Percentiles rank a stretch among this genome's conserved stretches.
These are phyloP conservation scores for Magallana gigas DNA, from an alignment of 1,140 invertebrate genomes.

Conservation along the genomic window DNA sequence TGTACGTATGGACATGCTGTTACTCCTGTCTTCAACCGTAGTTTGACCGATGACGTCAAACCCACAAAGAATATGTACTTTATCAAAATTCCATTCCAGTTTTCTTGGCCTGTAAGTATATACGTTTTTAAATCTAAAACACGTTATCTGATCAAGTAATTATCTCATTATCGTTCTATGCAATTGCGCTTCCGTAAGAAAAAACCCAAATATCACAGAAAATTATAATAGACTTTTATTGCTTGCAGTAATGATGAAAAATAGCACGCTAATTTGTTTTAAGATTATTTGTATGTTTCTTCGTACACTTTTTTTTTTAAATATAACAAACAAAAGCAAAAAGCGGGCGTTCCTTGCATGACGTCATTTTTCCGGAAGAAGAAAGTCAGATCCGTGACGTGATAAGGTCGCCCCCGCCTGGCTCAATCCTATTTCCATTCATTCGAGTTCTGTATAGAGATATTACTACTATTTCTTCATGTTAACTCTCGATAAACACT, in stretches of 20 bases:
- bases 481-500: conserved; percentile 28
- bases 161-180: too few species aligned
- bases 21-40: conserved; percentile 59
- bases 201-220: too few species aligned
- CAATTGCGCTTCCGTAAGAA: too few species aligned
- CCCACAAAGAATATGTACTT: conserved; percentile 38
- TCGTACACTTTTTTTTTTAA: too few species aligned
- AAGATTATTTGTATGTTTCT: too few species aligned
- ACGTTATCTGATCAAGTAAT: not conserved
- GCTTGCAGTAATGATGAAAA: too few species aligned
- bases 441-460: not conserved
- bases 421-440: not conserved
- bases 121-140: not conserved
- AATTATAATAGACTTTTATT: too few species aligned
- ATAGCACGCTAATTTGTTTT: too few species aligned
- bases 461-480: not conserved
- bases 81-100: conserved; percentile 57
- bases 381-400: conserved; percentile 6
- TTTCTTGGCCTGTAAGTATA: conserved; percentile 65
- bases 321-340: too few species aligned
- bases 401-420: conserved; percentile 19
- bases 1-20: conserved; percentile 61
- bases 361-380: conserved; percentile 31
- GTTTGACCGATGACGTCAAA: conserved; percentile 44
- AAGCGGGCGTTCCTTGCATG: not conserved